Evolutionary conservation across 2,888 invertebrate species (phyloP).

Genomic region (Agonopterix arenella): DNA sequence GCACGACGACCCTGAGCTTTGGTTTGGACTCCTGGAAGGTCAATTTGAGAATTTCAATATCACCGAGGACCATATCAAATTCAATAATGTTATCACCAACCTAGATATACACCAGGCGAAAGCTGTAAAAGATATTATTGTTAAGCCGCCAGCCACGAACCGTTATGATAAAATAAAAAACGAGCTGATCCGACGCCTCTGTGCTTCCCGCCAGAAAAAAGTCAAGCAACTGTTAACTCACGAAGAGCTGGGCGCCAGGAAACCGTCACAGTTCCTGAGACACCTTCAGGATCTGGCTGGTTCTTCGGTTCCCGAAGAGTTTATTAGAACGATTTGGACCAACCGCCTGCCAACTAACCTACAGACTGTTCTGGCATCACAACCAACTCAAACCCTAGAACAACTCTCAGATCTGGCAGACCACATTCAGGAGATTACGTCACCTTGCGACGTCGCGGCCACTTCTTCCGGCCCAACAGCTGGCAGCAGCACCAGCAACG

Average conservation of each 20-base stretch:
- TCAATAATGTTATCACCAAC: neutral
- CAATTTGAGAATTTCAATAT: no score
- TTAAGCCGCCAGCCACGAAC: neutral
- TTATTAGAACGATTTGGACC: constrained; percentile 1
- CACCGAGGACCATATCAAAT: no score
- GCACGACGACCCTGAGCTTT: no score
- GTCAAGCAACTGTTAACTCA: constrained; percentile 2
- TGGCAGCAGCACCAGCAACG: no score
- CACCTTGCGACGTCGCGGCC: no score
- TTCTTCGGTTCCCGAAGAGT: neutral
- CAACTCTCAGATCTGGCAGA: no score
- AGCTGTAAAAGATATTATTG: constrained; percentile 7
- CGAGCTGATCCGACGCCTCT: neutral
- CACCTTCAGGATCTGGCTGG: constrained; percentile 3
- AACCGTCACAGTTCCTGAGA: neutral
- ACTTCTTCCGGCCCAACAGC: no score
- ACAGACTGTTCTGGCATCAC: constrained; percentile 1
- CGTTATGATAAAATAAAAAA: constrained; percentile 2
- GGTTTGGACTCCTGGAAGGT: no score
- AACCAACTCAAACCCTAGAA: no score
- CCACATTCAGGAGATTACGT: no score
- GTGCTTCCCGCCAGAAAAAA: neutral
- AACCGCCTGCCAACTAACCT: constrained; percentile 1
- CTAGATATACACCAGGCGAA: neutral
- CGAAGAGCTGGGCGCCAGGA: constrained; percentile 5